These are phyloP conservation scores for Astreopora myriophthalma DNA, from an alignment of 64 coral and sea anemone species.

Conservation along the genomic window DNA sequence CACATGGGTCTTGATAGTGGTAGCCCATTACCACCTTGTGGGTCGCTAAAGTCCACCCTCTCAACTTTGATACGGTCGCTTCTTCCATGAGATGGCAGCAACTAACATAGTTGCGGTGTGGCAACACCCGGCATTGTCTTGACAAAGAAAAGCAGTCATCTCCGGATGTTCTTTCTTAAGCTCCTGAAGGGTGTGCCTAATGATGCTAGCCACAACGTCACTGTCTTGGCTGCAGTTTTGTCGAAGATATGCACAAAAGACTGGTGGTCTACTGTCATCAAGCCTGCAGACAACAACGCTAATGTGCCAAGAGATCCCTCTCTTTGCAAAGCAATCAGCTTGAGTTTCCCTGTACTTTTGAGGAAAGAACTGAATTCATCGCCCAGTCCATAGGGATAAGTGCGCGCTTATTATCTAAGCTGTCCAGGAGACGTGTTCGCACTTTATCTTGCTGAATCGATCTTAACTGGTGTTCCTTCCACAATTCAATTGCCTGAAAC, in stretches of 20 bases:
- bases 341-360: neutral
- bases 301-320: conserved; percentile 10
- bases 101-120: neutral
- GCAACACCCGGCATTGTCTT: neutral
- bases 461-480: neutral
- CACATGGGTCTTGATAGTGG: conserved; percentile 40
- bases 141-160: neutral
- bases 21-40: conserved; percentile 12
- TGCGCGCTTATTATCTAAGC: neutral
- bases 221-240: neutral
- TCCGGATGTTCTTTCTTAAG: neutral
- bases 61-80: neutral
- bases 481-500: neutral
- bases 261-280: neutral
- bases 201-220: neutral
- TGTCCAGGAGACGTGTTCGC: neutral
- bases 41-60: conserved; percentile 31
- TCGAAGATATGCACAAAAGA: neutral
- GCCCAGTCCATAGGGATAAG: neutral
- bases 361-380: neutral
- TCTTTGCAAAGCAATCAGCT: conserved; percentile 4
- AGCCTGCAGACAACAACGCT: neutral
- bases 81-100: neutral
- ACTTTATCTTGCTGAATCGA: neutral
- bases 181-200: neutral